Percentiles rank a stretch among this genome's conserved stretches.
phyloP scores from a whole-genome alignment of 2,113 vertebrate genomes.

The Paraplagusia blochii region DNA sequence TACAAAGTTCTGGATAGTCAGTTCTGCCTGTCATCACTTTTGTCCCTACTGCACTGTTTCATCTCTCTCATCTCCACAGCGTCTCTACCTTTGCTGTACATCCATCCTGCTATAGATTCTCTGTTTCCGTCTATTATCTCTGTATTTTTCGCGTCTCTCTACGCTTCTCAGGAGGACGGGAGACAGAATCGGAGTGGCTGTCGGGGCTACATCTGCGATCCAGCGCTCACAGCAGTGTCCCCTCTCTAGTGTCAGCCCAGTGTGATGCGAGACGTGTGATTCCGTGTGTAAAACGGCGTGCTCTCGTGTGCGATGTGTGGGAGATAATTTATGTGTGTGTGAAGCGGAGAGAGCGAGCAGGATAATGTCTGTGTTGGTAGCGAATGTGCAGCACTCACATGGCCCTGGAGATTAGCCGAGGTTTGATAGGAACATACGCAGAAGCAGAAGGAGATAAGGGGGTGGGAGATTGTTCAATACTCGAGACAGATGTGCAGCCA shows the following conservation, averaged over 20 bases:
- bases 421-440: conserved; percentile 60
- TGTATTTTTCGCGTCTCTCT: conserved; percentile 10
- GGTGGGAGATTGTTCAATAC: conserved; percentile 27
- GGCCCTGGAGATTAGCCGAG: conserved; percentile 56
- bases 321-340: conserved; percentile 16
- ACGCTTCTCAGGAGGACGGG: conserved; percentile 5
- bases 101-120: conserved; percentile 1
- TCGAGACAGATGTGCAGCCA: neutral
- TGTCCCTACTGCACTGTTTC: conserved; percentile 28
- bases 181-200: conserved; percentile 38
- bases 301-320: conserved; percentile 41
- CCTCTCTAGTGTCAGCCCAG: conserved; percentile 1
- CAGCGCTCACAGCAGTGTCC: conserved; percentile 19
- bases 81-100: conserved; percentile 30
- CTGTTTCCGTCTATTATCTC: conserved; percentile 19
- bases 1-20: conserved; percentile 49
- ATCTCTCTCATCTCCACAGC: conserved; percentile 45
- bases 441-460: conserved; percentile 45
- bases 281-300: conserved; percentile 30
- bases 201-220: conserved; percentile 32
- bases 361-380: conserved; percentile 8
- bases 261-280: conserved; percentile 21
- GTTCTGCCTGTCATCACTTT: conserved; percentile 54
- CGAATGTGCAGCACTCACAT: conserved; percentile 34
- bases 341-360: conserved; percentile 1